Conservation (phyloP, 2,888 invertebrate genomes). For the Tipula confusa region DNA sequence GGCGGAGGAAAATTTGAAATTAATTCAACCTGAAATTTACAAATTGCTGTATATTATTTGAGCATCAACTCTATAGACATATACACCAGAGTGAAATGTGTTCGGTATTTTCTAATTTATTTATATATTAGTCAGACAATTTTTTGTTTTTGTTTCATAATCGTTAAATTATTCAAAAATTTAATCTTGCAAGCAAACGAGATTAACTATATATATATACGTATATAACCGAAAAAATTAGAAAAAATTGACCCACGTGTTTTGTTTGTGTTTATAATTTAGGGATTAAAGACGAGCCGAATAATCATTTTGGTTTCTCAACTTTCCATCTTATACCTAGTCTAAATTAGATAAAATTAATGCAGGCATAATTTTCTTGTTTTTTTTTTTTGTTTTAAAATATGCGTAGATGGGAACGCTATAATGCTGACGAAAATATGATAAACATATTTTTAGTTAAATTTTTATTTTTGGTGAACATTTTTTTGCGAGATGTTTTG, state of each 20-base stretch:
- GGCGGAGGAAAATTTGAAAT: neutral
- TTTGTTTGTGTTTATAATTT: neutral
- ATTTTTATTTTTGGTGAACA: too few relatives aligned
- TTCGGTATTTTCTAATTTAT: too few relatives aligned
- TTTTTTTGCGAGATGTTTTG: neutral
- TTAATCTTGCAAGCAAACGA: neutral
- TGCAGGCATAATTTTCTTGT: neutral
- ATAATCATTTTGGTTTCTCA: neutral
- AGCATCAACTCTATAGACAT: neutral
- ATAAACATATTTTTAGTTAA: too few relatives aligned
- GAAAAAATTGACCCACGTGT: neutral
- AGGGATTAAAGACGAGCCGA: neutral
- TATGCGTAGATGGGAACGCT: neutral
- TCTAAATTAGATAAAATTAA: neutral
- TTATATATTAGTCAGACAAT: neutral
- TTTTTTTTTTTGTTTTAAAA: neutral
- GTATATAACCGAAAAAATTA: too few relatives aligned
- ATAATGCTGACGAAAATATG: neutral
- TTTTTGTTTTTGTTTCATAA: neutral
- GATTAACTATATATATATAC: too few relatives aligned
- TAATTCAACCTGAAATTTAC: neutral
- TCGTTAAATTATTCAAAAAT: constrained; percentile 1
- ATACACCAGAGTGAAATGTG: neutral
- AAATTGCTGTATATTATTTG: neutral
- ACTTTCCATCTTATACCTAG: neutral